Evolutionary conservation across 2,797 vertebrate genomes (phyloP).

Genomic region (Oophaga sylvatica): DNA sequence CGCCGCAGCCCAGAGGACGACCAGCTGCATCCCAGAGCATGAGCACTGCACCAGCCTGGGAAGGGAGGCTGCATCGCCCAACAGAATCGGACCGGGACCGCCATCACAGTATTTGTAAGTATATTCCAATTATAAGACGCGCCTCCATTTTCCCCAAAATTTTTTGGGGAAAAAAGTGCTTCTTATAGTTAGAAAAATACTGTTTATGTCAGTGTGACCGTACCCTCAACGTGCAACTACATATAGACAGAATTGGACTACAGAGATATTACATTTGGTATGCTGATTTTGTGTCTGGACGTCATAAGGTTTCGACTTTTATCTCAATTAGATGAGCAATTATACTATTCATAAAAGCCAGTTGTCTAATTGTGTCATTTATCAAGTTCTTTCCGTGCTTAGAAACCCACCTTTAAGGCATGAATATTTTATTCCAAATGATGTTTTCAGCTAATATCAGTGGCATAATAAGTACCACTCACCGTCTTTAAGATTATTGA

Average conservation of each 20-base stretch:
- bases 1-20: no score
- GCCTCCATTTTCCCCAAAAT: no score
- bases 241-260: neutral
- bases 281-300: neutral
- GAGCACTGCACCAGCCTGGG: no score
- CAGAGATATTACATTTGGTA: neutral
- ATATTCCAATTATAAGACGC: no score
- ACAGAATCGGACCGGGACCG: no score
- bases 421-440: neutral
- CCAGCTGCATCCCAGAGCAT: no score
- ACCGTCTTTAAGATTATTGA: neutral
- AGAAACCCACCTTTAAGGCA: neutral
- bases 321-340: neutral
- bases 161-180: no score
- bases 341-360: neutral
- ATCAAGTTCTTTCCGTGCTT: neutral
- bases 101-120: no score
- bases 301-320: neutral
- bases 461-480: neutral
- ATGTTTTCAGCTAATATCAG: neutral
- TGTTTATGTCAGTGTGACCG: no score
- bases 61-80: no score
- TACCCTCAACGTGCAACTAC: no score
- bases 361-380: neutral
- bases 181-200: no score